Evolutionary conservation across 2,888 invertebrate genomes (phyloP).

Genomic region (Julus scanicus): DNA sequence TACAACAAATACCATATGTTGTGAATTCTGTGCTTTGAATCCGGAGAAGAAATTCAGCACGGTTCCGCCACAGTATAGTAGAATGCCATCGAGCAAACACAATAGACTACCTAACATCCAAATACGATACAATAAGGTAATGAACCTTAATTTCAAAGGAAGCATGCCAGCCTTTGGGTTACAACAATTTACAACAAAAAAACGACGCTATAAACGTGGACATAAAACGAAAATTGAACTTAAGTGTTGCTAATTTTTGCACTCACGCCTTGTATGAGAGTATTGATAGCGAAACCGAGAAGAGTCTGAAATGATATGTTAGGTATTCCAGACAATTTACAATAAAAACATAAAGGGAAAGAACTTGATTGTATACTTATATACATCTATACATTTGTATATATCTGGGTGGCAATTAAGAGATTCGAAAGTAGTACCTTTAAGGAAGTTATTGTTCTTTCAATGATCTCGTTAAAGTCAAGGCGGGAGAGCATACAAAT

Average conservation of each 20-base stretch:
- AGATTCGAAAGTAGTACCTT: not conserved
- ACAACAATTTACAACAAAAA: not conserved
- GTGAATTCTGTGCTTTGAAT: not conserved
- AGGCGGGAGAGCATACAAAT: constrained; percentile 34
- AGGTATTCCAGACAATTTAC: not conserved
- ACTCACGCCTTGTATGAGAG: not conserved
- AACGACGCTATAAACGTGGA: not conserved
- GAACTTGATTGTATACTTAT: too few relatives aligned
- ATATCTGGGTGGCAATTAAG: not conserved
- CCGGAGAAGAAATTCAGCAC: not conserved
- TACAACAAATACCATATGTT: not conserved
- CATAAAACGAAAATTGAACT: constrained; percentile 24
- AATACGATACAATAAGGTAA: constrained; percentile 2
- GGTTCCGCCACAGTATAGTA: not conserved
- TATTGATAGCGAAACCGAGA: not conserved
- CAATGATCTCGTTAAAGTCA: not conserved
- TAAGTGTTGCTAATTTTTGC: constrained; percentile 12
- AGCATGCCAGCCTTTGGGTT: not conserved
- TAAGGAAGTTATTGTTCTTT: constrained; percentile 24
- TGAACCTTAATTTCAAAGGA: constrained; percentile 38
- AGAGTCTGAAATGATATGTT: not conserved
- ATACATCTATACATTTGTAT: too few relatives aligned
- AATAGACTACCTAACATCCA: not conserved
- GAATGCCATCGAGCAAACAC: constrained; percentile 1
- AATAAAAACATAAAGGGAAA: not conserved